These are phyloP conservation scores for Exocentrus adspersus DNA, from an alignment of 2,888 invertebrate genomes.

Conservation along the genomic window DNA sequence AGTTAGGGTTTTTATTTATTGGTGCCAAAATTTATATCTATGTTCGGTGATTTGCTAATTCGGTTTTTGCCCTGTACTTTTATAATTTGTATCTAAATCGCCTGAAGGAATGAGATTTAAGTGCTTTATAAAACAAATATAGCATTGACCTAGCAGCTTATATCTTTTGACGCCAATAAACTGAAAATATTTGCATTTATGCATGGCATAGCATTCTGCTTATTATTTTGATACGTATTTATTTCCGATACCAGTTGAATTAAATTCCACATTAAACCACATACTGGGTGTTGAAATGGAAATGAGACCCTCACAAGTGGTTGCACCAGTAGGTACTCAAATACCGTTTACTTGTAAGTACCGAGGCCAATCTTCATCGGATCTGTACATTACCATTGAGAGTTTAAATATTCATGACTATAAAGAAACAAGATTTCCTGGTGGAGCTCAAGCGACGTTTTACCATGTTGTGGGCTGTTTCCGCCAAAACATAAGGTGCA, in stretches of 20 bases:
- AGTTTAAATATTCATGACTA: slow-evolving; percentile 41
- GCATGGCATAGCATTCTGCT: slow-evolving; percentile 14
- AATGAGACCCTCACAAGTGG: slow-evolving; percentile 64
- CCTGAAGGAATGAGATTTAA: no score
- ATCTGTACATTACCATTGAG: slow-evolving; percentile 44
- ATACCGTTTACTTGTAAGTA: slow-evolving; percentile 66
- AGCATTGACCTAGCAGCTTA: no score
- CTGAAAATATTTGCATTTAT: slow-evolving; percentile 6
- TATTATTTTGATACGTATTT: slow-evolving; percentile 23
- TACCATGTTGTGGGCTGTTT: slow-evolving; percentile 56
- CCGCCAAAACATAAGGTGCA: slow-evolving; percentile 44
- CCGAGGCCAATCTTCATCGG: slow-evolving; percentile 52
- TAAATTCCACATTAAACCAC: slow-evolving; percentile 13
- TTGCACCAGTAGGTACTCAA: slow-evolving; percentile 59
- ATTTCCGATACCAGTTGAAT: slow-evolving; percentile 18
- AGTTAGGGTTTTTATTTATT: no score
- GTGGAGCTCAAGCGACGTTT: slow-evolving; percentile 51
- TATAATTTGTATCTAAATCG: no score
- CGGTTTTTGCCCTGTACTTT: no score
- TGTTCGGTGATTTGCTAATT: no score
- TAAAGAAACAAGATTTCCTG: slow-evolving; percentile 30
- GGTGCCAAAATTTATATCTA: no score
- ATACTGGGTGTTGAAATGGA: slow-evolving; percentile 56
- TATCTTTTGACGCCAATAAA: background rate
- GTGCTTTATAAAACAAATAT: no score